Evolutionary conservation across 2,888 invertebrate genomes (phyloP).

Genomic region (Eutolmus rufibarbis): DNA sequence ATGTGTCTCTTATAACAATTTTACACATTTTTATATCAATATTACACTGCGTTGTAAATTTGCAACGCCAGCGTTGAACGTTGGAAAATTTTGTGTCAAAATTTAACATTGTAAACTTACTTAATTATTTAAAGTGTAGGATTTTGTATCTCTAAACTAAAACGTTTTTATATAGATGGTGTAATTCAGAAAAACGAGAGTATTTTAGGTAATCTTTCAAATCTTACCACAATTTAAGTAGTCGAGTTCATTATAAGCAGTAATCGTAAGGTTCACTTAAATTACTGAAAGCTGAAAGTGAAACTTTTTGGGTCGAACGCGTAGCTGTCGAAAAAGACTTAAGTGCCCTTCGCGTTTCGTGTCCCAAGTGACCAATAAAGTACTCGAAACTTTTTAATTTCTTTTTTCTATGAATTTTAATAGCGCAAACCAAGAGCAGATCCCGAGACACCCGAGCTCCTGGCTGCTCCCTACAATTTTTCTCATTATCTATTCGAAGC

Average conservation of each 20-base stretch:
- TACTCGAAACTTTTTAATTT: constrained; percentile 47
- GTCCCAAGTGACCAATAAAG: constrained; percentile 46
- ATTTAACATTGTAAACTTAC: no score
- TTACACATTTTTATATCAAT: no score
- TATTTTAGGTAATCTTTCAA: background rate
- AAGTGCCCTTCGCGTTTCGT: background rate
- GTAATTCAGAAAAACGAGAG: background rate
- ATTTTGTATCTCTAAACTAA: no score
- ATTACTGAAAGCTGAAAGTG: background rate
- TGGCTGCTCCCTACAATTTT: background rate
- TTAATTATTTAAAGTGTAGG: no score
- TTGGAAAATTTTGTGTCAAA: no score
- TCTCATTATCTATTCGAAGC: constrained; percentile 29
- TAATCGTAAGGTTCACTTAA: background rate
- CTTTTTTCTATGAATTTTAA: constrained; percentile 47
- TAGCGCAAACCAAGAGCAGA: constrained; percentile 11
- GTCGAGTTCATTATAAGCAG: background rate
- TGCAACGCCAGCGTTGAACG: no score
- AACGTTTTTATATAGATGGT: background rate
- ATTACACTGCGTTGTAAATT: no score
- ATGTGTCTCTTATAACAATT: no score
- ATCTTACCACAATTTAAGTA: background rate
- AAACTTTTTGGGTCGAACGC: background rate
- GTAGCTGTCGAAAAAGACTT: background rate
- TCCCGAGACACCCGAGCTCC: background rate